A percentile compares a stretch with the other conserved stretches of the same genome.
Evolutionary conservation across 2,797 vertebrate genomes (phyloP).

Genomic region (Lepus townsendii): DNA sequence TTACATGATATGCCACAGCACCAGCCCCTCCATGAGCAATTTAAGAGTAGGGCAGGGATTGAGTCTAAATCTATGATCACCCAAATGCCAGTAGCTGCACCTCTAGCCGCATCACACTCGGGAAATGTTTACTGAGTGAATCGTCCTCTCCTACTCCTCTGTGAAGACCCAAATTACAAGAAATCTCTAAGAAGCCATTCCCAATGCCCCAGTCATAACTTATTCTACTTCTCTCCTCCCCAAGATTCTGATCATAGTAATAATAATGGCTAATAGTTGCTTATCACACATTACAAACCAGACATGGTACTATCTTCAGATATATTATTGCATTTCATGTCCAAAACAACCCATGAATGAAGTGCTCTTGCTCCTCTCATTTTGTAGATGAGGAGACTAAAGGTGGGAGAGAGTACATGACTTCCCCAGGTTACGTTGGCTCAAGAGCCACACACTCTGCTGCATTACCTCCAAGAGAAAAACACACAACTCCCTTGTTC

Average conservation of each 20-base stretch:
- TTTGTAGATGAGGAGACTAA: background rate
- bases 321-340: too few relatives aligned
- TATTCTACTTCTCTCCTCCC: background rate
- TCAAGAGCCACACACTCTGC: background rate
- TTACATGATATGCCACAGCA: too few relatives aligned
- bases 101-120: background rate
- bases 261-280: background rate
- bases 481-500: fast-evolving
- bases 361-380: background rate
- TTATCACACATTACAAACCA: background rate
- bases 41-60: background rate
- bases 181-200: background rate
- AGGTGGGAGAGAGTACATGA: background rate
- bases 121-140: background rate
- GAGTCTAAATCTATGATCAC: background rate
- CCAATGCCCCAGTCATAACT: background rate
- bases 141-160: background rate
- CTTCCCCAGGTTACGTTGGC: background rate
- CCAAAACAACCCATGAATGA: background rate
- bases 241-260: background rate
- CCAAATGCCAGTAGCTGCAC: background rate
- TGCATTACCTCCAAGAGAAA: background rate
- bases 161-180: background rate
- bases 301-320: background rate
- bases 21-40: background rate